Evolutionary conservation across 2,113 vertebrate species (phyloP), one percentile per base, ranked within the genome.

Genomic region (Montifringilla adamsi): DNA sequence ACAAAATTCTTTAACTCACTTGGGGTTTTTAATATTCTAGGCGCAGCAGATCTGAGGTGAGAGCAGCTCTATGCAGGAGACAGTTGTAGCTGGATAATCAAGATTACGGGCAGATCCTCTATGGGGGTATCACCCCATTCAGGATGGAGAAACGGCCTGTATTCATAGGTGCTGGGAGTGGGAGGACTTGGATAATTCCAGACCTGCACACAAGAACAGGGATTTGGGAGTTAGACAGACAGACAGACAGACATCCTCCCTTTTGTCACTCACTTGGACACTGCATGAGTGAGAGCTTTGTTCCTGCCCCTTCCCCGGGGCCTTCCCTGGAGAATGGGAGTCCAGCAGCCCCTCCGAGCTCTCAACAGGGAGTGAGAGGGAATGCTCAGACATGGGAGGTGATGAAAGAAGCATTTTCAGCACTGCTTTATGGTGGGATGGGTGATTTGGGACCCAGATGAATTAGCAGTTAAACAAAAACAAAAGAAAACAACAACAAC

Each of bases 41-140:
- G 94, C 74, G 96, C 96, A 97, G 97, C 88, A 89, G 93, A 96
- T 96, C 96, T 94, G 89, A 97, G 98, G 95, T 93, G 93, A 98
- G 96, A 96, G 95, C 33, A 21, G 43, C 47, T 69, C 98, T 97
- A 95, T 96, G 97, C 78, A 88, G 95, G 97, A 98, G 98, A 96
- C 98, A 97, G 89, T 93, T 93, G 90, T 53, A 96, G 87, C 76
- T 84, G 88, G 84, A 94, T 94, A 96, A 98, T 98, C 98, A 98
- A 98, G 98, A 94, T 89, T 96, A 97, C 75, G 89, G 98, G 97
- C 88, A 92, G 78, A 70, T 28, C 60, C 96, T 98, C 66, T 46
- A 4, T 26, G 47, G 60, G 74, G 35, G 28, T 41, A 87, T 66
- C 87, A 63, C 37, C 39, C 63, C 14, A 69, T 63, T 76, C 63